Conservation (phyloP, 2,888 invertebrate genomes). For the Zygogramma bicolorata region DNA sequence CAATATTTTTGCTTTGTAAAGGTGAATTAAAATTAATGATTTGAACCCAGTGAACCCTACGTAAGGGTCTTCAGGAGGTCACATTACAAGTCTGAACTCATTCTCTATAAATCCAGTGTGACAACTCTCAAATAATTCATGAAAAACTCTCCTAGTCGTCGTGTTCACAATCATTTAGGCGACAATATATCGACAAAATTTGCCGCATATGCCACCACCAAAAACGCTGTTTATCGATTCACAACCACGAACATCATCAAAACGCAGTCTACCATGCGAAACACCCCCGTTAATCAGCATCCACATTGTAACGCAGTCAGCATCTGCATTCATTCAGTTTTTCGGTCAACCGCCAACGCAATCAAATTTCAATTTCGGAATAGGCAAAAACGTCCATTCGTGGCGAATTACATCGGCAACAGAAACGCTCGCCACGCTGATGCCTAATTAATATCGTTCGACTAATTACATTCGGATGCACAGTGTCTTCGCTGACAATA, state of each 20-base stretch:
- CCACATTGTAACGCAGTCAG: background rate
- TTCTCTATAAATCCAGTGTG: too few species aligned
- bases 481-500: background rate
- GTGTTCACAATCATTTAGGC: too few species aligned
- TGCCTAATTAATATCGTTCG: background rate
- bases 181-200: too few species aligned
- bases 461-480: conserved; percentile 1
- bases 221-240: too few species aligned
- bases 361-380: conserved; percentile 12
- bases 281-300: background rate
- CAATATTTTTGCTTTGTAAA: too few species aligned
- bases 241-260: background rate
- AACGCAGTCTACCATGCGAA: background rate
- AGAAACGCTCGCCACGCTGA: background rate
- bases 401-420: background rate
- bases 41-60: too few species aligned
- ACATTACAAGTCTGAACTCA: too few species aligned
- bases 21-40: too few species aligned
- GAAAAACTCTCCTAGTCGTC: too few species aligned
- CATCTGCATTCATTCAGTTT: conserved; percentile 6
- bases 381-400: conserved; percentile 6
- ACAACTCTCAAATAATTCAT: too few species aligned
- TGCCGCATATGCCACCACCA: too few species aligned
- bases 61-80: too few species aligned
- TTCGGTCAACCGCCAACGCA: conserved; percentile 11